Base-by-base conservation (phyloP, 2,113 vertebrate genomes). In the Centropristis striata region DNA sequence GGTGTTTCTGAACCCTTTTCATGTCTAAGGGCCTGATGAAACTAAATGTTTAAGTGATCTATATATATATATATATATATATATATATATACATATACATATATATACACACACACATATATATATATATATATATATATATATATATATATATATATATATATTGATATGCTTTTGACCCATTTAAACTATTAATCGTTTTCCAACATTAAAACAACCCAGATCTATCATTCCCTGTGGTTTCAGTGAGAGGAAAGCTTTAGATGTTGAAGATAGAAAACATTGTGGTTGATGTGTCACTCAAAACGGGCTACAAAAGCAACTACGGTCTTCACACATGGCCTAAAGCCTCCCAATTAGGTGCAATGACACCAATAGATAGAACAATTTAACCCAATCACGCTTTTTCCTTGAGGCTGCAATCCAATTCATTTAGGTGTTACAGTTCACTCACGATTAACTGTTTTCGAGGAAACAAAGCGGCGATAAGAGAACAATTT, bases 381-480 rank as follows among this genome's bases (percentile, higher is more conserved):
- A 10, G 69, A 70, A 73, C 18, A 64, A 81, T 88, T 87, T 82
- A 72, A 8, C 23, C 36, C 53, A 70, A 68, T 82, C 47, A 61
- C 23, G 55, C 60, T 27, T 54, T 44, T 61, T 70, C 54, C 51
- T 36, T 53, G 16, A 69, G 76, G 50, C 78, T 46, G 32, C 59
- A 75, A 13, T 86, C 27, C n/a, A 50, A 50, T 60, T 82, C 23
- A 61, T 3, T 66, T 60, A 68, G 21, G 10, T 81, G 21, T 27
- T 36, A 23, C 10, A 69, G 61, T 18, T 57, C 36, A 64, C 9
- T 55, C 64, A 44, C 18, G 9, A 47, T 83, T 64, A 58, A 39
- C 61, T 76, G 7, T 44, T 46, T 21, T 14, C 1, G 11, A 42
- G 46, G 51, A 46, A 37, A 58, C 16, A 25, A 28, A 20, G n/a